Evolutionary conservation across 2,888 invertebrate genomes (phyloP).

Genomic region (Timandra comae): DNA sequence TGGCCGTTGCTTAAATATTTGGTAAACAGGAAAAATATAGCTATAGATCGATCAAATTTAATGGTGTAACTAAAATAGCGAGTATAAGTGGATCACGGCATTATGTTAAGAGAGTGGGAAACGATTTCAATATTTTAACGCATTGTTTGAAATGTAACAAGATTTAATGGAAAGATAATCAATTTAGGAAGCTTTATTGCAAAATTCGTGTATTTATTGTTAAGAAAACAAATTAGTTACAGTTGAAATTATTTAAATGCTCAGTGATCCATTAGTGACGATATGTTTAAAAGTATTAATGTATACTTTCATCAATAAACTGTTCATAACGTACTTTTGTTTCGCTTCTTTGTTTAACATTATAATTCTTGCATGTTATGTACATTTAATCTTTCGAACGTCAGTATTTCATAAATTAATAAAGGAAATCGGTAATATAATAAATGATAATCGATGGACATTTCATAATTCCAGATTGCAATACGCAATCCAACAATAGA

Average conservation of each 20-base stretch:
- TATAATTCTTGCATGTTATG: too few relatives aligned
- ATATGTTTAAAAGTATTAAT: too few relatives aligned
- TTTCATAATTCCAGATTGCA: slow-evolving; percentile 65
- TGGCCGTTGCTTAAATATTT: slow-evolving; percentile 77
- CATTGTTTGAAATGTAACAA: slow-evolving; percentile 37
- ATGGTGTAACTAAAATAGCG: slow-evolving; percentile 64
- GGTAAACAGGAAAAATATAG: slow-evolving; percentile 77
- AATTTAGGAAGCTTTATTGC: slow-evolving; percentile 14
- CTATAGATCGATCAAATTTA: slow-evolving; percentile 73
- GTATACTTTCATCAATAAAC: too few relatives aligned
- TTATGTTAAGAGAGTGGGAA: slow-evolving; percentile 39
- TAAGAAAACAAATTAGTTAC: slow-evolving; percentile 6
- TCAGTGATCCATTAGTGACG: slow-evolving; percentile 1
- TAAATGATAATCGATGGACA: slow-evolving; percentile 44
- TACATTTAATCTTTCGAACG: too few relatives aligned
- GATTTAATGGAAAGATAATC: slow-evolving; percentile 29
- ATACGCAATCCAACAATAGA: slow-evolving; percentile 69
- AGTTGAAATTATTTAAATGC: slow-evolving; percentile 4
- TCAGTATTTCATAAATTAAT: slow-evolving; percentile 5
- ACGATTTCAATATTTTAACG: slow-evolving; percentile 32
- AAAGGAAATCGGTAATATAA: slow-evolving; percentile 14
- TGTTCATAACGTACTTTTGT: too few relatives aligned
- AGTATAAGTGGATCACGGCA: slow-evolving; percentile 61
- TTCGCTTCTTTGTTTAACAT: too few relatives aligned
- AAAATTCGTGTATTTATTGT: slow-evolving; percentile 19